These are phyloP conservation scores for Panorpa germanica DNA, from an alignment of 2,888 invertebrate species.

Conservation along the genomic window DNA sequence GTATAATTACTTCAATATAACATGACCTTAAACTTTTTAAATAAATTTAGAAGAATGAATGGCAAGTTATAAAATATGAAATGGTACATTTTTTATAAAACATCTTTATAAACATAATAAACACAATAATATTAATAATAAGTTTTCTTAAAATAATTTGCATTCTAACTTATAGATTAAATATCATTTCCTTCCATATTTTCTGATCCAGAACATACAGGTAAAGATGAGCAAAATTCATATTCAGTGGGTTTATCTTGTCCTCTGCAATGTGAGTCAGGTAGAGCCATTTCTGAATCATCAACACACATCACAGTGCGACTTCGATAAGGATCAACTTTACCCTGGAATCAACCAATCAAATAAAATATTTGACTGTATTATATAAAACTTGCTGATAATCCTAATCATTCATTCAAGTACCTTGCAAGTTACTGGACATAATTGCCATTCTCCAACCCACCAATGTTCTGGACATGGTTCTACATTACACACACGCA, in stretches of 20 bases:
- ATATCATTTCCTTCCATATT: too few species aligned
- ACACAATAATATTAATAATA: too few species aligned
- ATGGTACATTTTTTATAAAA: too few species aligned
- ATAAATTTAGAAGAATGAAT: too few species aligned
- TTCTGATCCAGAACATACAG: too few species aligned
- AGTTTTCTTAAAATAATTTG: too few species aligned
- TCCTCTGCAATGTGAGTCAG: slow-evolving; percentile 50
- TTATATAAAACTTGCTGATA: slow-evolving; percentile 17
- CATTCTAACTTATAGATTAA: too few species aligned
- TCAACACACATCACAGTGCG: slow-evolving; percentile 60
- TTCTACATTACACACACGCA: slow-evolving; percentile 43
- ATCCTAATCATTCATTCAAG: too few species aligned
- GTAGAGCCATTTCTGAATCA: slow-evolving; percentile 53
- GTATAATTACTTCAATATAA: too few species aligned
- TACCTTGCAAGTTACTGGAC: slow-evolving; percentile 43
- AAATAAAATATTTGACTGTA: slow-evolving; percentile 24
- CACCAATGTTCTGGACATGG: slow-evolving; percentile 66
- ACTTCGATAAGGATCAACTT: slow-evolving; percentile 36
- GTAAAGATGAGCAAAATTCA: slow-evolving; percentile 51
- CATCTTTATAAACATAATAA: too few species aligned
- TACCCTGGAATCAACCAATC: slow-evolving; percentile 16
- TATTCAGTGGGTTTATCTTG: slow-evolving; percentile 43
- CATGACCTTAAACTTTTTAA: too few species aligned
- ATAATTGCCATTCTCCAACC: slow-evolving; percentile 73
- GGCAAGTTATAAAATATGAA: too few species aligned